Evolutionary conservation across 2,888 invertebrate genomes (phyloP), one percentile per base, ranked within the genome.

Genomic region (Lithophane socia): DNA sequence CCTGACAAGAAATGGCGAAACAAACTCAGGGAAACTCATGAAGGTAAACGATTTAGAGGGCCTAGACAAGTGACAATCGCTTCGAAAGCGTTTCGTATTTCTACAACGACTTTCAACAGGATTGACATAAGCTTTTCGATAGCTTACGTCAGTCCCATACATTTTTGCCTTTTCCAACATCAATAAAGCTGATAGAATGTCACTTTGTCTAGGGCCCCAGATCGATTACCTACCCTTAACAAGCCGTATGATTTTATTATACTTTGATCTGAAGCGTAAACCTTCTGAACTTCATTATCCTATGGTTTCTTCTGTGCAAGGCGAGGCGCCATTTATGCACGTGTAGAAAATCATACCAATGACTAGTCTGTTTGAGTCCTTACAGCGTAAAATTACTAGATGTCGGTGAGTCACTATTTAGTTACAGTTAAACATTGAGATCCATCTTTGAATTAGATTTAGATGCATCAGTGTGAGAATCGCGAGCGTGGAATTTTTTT

Each of bases 381-480:
- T 49, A 58, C 69, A 79, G 81, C 84, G 82, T 85, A 72, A 80
- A 85, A 79, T 86, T 56, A 66, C 29, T 79, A 70, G 74, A 73
- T 65, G 42, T 65, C 18, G 54, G 60, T 77, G 73, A 87, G 72
- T 88, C 79, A 83, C 29, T 24, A 37, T 37, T 37, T 37, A 37
- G 37, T 37, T 37, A 37, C 37, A 37, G 37, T 37, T 37, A 37
- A 37, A 58, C 52, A 66, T 54, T 80, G 18, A 60, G 78, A 75
- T 83, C 66, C 18, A 63, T 70, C 52, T 67, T 71, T 75, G 77
- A 77, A 73, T 68, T 74, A 67, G 72, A 60, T 82, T 75, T 64
- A 72, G 67, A 61, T 78, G 56, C 63, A 81, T 78, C 81, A 75
- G 80, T 84, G 77, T 86, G 86, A 83, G 83, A 80, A 83, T 65